Evolutionary conservation across 2,888 invertebrate genomes (phyloP).

Genomic region (Atethmia centrago): DNA sequence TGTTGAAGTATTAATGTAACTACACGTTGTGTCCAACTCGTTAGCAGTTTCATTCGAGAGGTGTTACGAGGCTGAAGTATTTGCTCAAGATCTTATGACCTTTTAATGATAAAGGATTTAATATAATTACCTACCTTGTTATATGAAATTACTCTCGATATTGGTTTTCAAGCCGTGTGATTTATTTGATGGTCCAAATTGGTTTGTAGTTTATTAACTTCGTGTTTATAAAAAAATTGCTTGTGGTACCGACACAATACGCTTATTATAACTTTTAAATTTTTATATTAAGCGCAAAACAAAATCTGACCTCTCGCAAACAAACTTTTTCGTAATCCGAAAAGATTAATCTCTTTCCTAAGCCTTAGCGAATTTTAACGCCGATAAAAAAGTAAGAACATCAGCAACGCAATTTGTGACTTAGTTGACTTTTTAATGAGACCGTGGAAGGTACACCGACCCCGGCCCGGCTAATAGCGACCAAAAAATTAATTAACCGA

Average conservation of each 20-base stretch:
- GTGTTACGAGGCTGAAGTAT: background rate
- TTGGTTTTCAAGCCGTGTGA: background rate
- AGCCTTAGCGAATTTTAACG: constrained; percentile 38
- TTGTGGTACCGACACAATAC: background rate
- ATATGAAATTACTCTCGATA: background rate
- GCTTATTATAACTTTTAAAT: background rate
- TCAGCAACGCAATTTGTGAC: constrained; percentile 54
- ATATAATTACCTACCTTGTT: background rate
- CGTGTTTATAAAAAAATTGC: background rate
- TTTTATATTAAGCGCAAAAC: background rate
- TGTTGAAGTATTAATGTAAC: background rate
- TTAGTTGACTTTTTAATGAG: constrained; percentile 64
- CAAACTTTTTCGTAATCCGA: constrained; percentile 22
- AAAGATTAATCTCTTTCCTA: constrained; percentile 32
- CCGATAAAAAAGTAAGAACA: constrained; percentile 53
- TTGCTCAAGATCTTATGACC: background rate
- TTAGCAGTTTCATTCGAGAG: background rate
- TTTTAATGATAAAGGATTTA: background rate
- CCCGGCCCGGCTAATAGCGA: constrained; percentile 2
- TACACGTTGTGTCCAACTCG: background rate
- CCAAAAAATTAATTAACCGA: constrained; percentile 23
- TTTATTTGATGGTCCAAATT: background rate
- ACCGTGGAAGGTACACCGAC: constrained; percentile 32
- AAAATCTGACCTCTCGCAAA: constrained; percentile 7
- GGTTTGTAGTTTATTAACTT: background rate